phyloP scores from a whole-genome alignment of 37 sponge, comb jelly and placozoan species.

The Chondrosia reniformis region DNA sequence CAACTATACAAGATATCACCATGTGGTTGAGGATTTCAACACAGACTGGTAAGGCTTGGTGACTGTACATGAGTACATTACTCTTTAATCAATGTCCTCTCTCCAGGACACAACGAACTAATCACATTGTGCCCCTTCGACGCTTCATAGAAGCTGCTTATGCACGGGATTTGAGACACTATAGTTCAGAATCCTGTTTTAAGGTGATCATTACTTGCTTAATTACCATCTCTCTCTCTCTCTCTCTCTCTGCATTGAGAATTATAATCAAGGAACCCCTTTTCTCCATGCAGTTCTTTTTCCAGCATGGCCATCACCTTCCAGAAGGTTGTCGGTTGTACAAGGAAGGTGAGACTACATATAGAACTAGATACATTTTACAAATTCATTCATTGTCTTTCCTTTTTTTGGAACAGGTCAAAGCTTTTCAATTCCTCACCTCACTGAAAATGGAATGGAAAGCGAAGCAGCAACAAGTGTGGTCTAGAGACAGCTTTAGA shows the following conservation, averaged over 20 bases:
- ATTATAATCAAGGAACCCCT: not conserved
- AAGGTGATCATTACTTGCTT: conserved; percentile 14
- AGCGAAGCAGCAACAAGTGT: no score
- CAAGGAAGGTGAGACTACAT: no score
- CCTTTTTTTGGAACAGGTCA: no score
- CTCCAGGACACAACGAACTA: not conserved
- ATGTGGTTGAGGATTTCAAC: conserved; percentile 80
- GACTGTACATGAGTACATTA: not conserved
- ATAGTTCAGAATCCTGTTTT: conserved; percentile 54
- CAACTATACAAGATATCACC: no score
- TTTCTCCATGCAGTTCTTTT: not conserved
- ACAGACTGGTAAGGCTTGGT: conserved; percentile 68
- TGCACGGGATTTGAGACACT: conserved; percentile 54
- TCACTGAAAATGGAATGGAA: no score
- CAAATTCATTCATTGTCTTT: no score
- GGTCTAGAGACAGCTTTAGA: no score
- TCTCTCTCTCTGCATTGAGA: no score
- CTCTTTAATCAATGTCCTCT: not conserved
- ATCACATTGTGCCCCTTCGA: conserved; percentile 65
- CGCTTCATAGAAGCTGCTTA: conserved; percentile 66
- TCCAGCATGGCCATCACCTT: not conserved
- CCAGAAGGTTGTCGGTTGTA: no score
- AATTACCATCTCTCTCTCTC: not conserved
- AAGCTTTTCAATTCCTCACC: no score
- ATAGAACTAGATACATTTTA: no score